Conservation (phyloP, 2,888 invertebrate genomes). For the Cataglyphis altisquamis region DNA sequence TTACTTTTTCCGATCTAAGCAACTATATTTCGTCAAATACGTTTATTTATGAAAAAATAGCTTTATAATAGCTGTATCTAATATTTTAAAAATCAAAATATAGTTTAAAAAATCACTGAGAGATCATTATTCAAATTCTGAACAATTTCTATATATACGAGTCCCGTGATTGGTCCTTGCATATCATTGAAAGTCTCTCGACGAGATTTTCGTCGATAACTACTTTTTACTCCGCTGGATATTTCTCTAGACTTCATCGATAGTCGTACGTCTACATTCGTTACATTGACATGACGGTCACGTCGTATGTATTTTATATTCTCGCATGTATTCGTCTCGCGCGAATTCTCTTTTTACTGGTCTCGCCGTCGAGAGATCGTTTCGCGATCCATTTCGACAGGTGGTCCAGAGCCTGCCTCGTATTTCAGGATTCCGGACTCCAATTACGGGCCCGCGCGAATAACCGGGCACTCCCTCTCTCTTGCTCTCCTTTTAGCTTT, state of each 20-base stretch:
- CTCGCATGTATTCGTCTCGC: slow-evolving; percentile 19
- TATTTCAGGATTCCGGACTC: slow-evolving; percentile 72
- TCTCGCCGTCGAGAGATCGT: slow-evolving; percentile 50
- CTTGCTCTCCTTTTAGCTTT: slow-evolving; percentile 7
- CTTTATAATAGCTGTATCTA: background rate
- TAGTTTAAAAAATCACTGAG: background rate
- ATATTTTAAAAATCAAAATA: background rate
- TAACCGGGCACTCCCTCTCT: slow-evolving; percentile 62
- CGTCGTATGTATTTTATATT: slow-evolving; percentile 1
- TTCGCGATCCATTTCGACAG: slow-evolving; percentile 62
- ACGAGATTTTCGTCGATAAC: slow-evolving; percentile 55
- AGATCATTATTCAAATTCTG: background rate
- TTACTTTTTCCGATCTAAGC: background rate
- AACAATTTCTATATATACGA: slow-evolving; percentile 3
- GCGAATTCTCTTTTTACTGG: slow-evolving; percentile 38
- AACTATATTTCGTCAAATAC: background rate
- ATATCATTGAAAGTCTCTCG: slow-evolving; percentile 39
- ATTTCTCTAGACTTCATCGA: slow-evolving; percentile 54
- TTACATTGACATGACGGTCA: background rate
- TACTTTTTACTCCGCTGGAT: background rate
- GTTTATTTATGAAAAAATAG: background rate
- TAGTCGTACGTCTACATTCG: slow-evolving; percentile 53
- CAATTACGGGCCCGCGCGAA: slow-evolving; percentile 74
- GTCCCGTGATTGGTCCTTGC: slow-evolving; percentile 13
- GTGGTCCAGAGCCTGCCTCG: slow-evolving; percentile 59